A percentile compares a stretch with the other conserved stretches of the same genome.
Evolutionary conservation across 2,888 invertebrate species (phyloP).

Genomic region (Conchocele bisecta): DNA sequence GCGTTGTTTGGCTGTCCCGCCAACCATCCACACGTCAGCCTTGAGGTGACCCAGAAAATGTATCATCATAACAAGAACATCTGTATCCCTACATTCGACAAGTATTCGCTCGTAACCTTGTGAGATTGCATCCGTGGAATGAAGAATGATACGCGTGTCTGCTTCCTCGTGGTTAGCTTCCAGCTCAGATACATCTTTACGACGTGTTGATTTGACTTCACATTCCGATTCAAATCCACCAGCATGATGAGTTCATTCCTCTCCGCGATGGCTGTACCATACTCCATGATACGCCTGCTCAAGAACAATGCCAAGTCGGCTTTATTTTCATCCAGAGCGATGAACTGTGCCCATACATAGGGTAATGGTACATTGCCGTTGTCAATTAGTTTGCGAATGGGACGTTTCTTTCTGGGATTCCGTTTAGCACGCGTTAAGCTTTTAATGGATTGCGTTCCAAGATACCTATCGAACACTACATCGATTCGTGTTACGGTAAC

Average conservation of each 20-base stretch:
- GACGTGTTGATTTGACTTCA: too few relatives aligned
- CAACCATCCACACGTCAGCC: conserved; percentile 27
- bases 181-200: neutral
- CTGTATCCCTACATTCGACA: conserved; percentile 1
- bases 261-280: too few relatives aligned
- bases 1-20: conserved; percentile 10
- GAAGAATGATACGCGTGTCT: neutral
- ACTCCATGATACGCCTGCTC: neutral
- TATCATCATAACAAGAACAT: conserved; percentile 12
- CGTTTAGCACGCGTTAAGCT: conserved; percentile 20
- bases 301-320: conserved; percentile 26
- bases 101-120: neutral
- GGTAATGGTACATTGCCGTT: conserved; percentile 12
- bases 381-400: neutral
- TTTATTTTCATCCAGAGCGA: conserved; percentile 35
- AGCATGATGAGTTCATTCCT: too few relatives aligned
- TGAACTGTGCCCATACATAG: conserved; percentile 27
- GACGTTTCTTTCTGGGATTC: too few relatives aligned
- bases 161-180: conserved; percentile 12
- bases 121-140: neutral
- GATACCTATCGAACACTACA: conserved; percentile 38
- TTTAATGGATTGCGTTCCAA: conserved; percentile 25
- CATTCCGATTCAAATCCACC: too few relatives aligned
- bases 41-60: neutral
- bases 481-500: conserved; percentile 13